Base-by-base conservation (phyloP, 2,113 vertebrate species). In the Microtus oregoni region DNA sequence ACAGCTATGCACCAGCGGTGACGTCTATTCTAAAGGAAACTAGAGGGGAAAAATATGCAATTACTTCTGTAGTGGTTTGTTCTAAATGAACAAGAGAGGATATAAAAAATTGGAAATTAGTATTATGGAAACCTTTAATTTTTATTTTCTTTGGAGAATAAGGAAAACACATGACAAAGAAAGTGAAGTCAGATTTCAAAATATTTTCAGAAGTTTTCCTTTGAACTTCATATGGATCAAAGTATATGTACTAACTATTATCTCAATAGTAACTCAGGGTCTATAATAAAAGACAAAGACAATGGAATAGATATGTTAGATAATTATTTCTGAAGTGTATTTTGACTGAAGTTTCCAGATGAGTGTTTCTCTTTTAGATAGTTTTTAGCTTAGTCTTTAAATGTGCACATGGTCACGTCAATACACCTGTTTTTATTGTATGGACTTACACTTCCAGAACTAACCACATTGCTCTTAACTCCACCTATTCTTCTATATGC, bases 91-190 rank as follows among this genome's bases (percentile, higher is more conserved):
- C 19, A 86, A 82, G 35, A 15, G 12, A 13, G 26, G 65, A 92
- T 83, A 41, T 79, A 9, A 93, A 93, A 94, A 93, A 89, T 44
- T 24, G 75, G 30, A 94, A 94, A 72, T 58, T 65, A 13, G 10
- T 86, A n/a, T 47, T 41, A 32, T 86, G 41, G 28, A 30, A 65
- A 72, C 11, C 91, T 79, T 96, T 94, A 73, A 92, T 72, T 67
- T 89, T 61, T 52, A 89, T 92, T 82, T 92, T 50, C 38, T 92
- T 91, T 94, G 38, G 55, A n/a, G 15, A 92, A 50, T 52, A 86
- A 9, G 30, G 35, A 90, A 78, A 92, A 76, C 58, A 17, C 3
- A 65, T 76, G 11, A 92, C 50, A 76, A 95, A 61, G 72, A 93
- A 96, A 9, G 75, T 35, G 4, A 79, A 72, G 6, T 7, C 67